phyloP scores from a whole-genome alignment of 2,113 vertebrate species.

The Melanocharis versteri region DNA sequence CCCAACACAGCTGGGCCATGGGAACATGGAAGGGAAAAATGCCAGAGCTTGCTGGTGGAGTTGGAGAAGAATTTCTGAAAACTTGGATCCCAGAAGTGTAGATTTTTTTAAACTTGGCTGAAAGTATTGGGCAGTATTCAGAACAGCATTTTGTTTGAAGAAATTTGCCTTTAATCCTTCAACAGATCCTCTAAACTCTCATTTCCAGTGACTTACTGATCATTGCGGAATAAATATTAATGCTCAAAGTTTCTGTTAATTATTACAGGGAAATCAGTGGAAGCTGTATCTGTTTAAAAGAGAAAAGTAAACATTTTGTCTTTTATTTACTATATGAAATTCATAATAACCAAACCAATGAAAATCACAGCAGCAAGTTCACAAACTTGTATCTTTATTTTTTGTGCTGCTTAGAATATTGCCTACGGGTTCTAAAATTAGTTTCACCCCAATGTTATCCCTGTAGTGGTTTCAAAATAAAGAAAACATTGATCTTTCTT shows the following conservation, averaged over 20 bases:
- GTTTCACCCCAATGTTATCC: background rate
- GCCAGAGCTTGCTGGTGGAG: background rate
- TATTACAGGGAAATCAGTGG: background rate
- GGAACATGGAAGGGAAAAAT: background rate
- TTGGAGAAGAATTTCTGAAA: background rate
- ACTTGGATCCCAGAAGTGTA: background rate
- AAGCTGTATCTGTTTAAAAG: background rate
- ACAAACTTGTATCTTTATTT: background rate
- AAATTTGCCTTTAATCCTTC: background rate
- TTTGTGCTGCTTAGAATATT: background rate
- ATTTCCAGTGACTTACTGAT: background rate
- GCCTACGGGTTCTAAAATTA: background rate
- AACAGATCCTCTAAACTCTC: background rate
- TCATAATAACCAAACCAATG: background rate
- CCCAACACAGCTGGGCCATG: accelerated
- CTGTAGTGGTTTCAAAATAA: background rate
- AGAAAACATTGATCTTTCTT: background rate
- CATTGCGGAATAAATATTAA: background rate
- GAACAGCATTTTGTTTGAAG: background rate
- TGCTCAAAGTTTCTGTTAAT: background rate
- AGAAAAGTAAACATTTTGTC: background rate
- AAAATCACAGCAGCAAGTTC: background rate
- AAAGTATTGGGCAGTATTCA: background rate
- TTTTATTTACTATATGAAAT: background rate
- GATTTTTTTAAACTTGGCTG: background rate